Conservation (phyloP, 1,140 invertebrate species). For the Drosophila orosa region DNA sequence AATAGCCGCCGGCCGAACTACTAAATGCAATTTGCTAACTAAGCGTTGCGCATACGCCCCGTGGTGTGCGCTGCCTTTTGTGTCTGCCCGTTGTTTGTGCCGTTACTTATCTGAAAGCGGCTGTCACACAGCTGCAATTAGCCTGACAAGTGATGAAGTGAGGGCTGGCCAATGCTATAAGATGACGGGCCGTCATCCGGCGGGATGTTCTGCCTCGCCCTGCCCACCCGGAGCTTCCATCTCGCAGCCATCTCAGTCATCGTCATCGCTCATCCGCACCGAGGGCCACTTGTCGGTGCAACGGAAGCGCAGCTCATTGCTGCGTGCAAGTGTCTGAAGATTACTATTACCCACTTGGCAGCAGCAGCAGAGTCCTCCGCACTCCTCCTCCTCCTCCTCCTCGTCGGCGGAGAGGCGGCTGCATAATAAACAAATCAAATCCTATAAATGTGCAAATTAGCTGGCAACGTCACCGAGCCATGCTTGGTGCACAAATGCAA, state of each 20-base stretch:
- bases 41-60: slow-evolving; percentile 58
- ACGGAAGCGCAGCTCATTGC: slow-evolving; percentile 53
- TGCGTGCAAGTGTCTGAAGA: slow-evolving; percentile 62
- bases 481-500: slow-evolving; percentile 37
- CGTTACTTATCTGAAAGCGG: slow-evolving; percentile 45
- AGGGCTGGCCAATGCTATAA: slow-evolving; percentile 25
- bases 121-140: slow-evolving; percentile 63
- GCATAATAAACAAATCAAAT: slow-evolving; percentile 80
- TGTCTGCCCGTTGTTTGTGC: slow-evolving; percentile 12
- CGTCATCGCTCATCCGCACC: slow-evolving; percentile 52
- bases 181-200: slow-evolving; percentile 61
- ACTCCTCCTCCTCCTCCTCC: neutral
- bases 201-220: slow-evolving; percentile 27
- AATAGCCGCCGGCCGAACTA: slow-evolving; percentile 7
- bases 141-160: slow-evolving; percentile 72
- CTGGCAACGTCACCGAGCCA: slow-evolving; percentile 68
- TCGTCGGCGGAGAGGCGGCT: slow-evolving; percentile 14
- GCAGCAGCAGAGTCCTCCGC: slow-evolving; percentile 26
- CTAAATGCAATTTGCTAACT: slow-evolving; percentile 42
- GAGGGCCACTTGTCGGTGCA: slow-evolving; percentile 49
- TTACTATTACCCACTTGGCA: slow-evolving; percentile 79
- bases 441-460: slow-evolving; percentile 78
- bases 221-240: slow-evolving; percentile 10
- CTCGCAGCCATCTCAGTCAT: slow-evolving; percentile 2
- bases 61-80: slow-evolving; percentile 11